Evolutionary conservation across 2,113 vertebrate species (phyloP), one percentile per base, ranked within the genome.

Genomic region (Galemys pyrenaicus): DNA sequence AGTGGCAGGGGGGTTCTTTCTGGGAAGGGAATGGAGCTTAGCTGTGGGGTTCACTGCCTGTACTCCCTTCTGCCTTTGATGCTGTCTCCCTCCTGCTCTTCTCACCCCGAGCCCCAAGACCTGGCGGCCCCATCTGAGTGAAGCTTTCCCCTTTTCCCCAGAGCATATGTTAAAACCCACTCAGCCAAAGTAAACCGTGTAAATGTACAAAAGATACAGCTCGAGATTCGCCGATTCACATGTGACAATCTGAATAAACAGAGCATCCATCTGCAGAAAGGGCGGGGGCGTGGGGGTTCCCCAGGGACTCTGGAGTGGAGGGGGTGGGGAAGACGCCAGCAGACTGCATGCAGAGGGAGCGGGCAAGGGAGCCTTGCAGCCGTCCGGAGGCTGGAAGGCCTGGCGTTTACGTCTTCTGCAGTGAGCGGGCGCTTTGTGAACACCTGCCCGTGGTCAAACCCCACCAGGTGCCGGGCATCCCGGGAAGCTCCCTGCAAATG

Each of bases 171-270:
- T 95, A 49, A 93, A 94, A 90, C 49, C 49, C 81, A 78, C 87
- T 96, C 87, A 67, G 95, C 75, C 90, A 85, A 93, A 97, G 95
- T 77, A 51, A 92, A 90, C 71, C 13, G 0, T 79, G 77, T 85
- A 73, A 85, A 91, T 37, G 94, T 39, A 89, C 60, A 74, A 85
- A 91, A 94, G 92, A 65, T 85, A 26, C 94, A 92, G 65, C 85
- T 95, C 85, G 15, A 54, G 83, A 87, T 74, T 70, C 91, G 79
- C 83, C 12, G 0, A 92, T 86, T 94, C 54, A 8, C 94, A 30
- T 39, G 89, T 80, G 95, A 95, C 91, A 79, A 91, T 94, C 49
- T 26, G 93, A 97, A 92, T 87, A 93, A 91, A 87, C 41, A 94
- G 58, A 83, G 77, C 80, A 30, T 89, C 91, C 46, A 5, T 92